phyloP scores from a whole-genome alignment of 2,113 vertebrate species.

The Cavia aperea region DNA sequence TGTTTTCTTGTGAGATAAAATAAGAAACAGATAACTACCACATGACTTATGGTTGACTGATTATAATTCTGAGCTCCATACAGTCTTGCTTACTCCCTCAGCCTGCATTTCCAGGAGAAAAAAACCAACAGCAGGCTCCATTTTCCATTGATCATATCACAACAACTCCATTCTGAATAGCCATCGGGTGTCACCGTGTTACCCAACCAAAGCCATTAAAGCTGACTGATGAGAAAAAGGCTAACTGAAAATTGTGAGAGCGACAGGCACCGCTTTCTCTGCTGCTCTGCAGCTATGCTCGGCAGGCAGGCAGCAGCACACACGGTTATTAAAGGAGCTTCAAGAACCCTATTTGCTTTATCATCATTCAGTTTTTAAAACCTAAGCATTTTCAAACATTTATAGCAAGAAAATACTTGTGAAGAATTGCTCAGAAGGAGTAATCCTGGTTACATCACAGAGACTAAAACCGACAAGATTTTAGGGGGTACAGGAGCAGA shows the following conservation, averaged over 20 bases:
- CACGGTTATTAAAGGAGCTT: constrained; percentile 26
- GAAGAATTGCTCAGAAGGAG: constrained; percentile 62
- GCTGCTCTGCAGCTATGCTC: background rate
- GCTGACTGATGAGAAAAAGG: constrained; percentile 47
- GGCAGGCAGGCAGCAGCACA: background rate
- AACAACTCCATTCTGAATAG: constrained; percentile 57
- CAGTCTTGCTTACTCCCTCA: background rate
- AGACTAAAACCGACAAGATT: constrained; percentile 59
- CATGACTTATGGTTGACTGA: background rate
- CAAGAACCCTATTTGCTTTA: constrained; percentile 58
- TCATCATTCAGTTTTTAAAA: constrained; percentile 64
- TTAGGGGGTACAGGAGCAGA: constrained; percentile 22
- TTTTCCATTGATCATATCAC: constrained; percentile 60
- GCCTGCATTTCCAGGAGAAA: background rate
- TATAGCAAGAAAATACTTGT: constrained; percentile 64
- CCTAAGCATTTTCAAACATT: constrained; percentile 62
- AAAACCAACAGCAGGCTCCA: background rate
- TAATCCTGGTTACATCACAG: constrained; percentile 49
- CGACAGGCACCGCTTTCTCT: background rate
- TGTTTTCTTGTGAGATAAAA: constrained; percentile 29
- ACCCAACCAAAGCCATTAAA: constrained; percentile 45
- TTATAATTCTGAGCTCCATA: constrained; percentile 42
- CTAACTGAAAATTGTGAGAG: constrained; percentile 49
- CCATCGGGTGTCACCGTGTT: constrained; percentile 34
- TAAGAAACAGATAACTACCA: constrained; percentile 31